Percentiles rank a stretch among this genome's conserved stretches.
Conservation (phyloP, 1,140 invertebrate genomes). For the Penaeus vannamei region DNA sequence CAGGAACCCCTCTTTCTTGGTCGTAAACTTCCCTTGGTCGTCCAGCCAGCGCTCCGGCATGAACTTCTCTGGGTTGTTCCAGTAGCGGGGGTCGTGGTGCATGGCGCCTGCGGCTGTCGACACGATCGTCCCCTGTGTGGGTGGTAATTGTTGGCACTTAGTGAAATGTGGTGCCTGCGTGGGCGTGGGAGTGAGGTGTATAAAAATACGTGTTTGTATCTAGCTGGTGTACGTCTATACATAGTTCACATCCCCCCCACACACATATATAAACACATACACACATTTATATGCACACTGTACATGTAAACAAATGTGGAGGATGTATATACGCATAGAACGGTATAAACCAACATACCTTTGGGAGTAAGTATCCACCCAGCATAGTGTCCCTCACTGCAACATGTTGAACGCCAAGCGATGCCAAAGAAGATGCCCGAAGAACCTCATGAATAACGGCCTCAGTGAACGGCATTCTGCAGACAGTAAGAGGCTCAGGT, state of each 20-base stretch:
- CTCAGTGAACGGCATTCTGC: conserved; percentile 87
- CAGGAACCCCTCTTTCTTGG: conserved; percentile 37
- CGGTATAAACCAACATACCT: conserved; percentile 80
- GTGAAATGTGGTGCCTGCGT: too few species aligned
- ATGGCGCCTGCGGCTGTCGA: conserved; percentile 90
- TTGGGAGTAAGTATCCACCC: conserved; percentile 76
- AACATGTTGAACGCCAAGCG: conserved; percentile 86
- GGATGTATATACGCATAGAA: too few species aligned
- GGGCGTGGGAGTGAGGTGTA: too few species aligned
- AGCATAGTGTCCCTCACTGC: conserved; percentile 84
- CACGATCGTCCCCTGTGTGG: conserved; percentile 78
- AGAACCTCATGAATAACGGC: conserved; percentile 89
- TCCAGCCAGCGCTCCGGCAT: conserved; percentile 81
- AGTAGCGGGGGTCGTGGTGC: conserved; percentile 83
- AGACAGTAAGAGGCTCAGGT: conserved; percentile 48
- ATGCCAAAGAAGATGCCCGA: conserved; percentile 86
- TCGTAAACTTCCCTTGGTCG: conserved; percentile 76
- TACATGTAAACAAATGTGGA: too few species aligned
- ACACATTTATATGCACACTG: too few species aligned
- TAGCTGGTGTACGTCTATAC: too few species aligned
- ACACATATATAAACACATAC: too few species aligned
- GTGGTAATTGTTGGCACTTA: background rate
- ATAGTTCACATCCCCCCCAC: too few species aligned
- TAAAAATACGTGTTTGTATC: too few species aligned
- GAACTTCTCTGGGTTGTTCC: conserved; percentile 82